Percentiles rank a stretch among this genome's conserved stretches.
Conservation (phyloP, 2,888 invertebrate species). For the Lithophane socia region DNA sequence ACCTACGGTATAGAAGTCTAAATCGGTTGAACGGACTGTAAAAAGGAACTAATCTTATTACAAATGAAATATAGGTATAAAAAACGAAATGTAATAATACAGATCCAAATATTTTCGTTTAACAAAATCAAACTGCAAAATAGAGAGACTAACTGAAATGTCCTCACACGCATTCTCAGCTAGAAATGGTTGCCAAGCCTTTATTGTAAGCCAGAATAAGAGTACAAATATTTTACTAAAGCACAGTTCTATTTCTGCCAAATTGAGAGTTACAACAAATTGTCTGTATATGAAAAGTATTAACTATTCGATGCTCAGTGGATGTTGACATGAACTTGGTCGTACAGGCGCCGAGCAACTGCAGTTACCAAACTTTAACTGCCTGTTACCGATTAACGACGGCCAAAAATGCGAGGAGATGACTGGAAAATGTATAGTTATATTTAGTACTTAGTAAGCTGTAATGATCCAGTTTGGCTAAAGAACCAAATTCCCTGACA, state of each 20-base stretch:
- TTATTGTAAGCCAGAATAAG: slow-evolving; percentile 41
- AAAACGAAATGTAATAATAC: not conserved
- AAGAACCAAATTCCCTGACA: not conserved
- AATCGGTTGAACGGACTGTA: no score
- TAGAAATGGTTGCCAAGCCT: slow-evolving; percentile 39
- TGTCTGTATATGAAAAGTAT: slow-evolving; percentile 40
- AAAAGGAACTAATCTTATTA: no score
- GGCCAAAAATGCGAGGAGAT: slow-evolving; percentile 22
- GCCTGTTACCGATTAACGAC: slow-evolving; percentile 20
- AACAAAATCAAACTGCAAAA: slow-evolving; percentile 22
- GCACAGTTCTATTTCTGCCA: slow-evolving; percentile 38
- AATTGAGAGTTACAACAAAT: slow-evolving; percentile 29
- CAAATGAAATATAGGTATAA: no score
- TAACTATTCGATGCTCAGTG: slow-evolving; percentile 52
- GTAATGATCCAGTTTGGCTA: not conserved
- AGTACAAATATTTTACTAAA: slow-evolving; percentile 35
- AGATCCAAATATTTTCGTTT: slow-evolving; percentile 9
- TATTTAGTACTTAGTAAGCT: not conserved
- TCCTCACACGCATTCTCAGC: slow-evolving; percentile 20
- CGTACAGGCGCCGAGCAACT: slow-evolving; percentile 6
- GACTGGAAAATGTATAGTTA: not conserved
- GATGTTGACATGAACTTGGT: slow-evolving; percentile 48
- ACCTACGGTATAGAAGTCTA: no score
- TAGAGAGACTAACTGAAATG: slow-evolving; percentile 4
- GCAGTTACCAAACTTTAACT: slow-evolving; percentile 41